Conservation (phyloP, 2,113 vertebrate genomes). For the Nothocercus nigrocapillus region DNA sequence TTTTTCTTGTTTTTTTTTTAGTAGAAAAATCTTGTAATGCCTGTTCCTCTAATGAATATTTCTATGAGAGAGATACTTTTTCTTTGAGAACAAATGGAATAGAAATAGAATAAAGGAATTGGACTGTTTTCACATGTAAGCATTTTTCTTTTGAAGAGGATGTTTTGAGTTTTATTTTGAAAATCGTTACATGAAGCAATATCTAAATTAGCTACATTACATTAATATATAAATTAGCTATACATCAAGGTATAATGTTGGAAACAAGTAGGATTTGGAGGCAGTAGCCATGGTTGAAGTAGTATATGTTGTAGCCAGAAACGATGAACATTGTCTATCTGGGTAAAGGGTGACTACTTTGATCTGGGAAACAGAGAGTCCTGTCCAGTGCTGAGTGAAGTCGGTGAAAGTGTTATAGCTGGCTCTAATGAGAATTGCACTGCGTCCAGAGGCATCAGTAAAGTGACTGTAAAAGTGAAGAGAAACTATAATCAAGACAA, state of each 20-base stretch:
- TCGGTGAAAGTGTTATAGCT: background rate
- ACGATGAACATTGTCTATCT: background rate
- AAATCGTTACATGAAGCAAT: background rate
- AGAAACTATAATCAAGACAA: slow-evolving; percentile 13
- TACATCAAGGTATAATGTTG: background rate
- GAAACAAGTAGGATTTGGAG: background rate
- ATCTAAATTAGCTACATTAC: background rate
- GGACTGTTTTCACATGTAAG: background rate
- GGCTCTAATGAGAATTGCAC: background rate
- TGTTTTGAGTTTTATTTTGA: background rate
- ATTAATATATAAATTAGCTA: no score
- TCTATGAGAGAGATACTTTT: background rate
- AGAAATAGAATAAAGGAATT: background rate
- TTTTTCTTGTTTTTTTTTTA: background rate
- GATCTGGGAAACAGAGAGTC: background rate
- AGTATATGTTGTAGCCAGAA: background rate
- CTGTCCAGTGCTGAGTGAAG: background rate
- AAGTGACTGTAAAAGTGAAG: background rate
- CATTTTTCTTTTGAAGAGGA: background rate
- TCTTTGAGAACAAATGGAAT: background rate
- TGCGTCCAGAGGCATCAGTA: background rate
- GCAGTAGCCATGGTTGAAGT: background rate
- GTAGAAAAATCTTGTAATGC: background rate
- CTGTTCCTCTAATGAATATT: background rate
- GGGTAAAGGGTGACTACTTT: background rate